These are phyloP conservation scores for Galaxias olidus DNA, from an alignment of 2,797 vertebrate species.

Conservation along the genomic window DNA sequence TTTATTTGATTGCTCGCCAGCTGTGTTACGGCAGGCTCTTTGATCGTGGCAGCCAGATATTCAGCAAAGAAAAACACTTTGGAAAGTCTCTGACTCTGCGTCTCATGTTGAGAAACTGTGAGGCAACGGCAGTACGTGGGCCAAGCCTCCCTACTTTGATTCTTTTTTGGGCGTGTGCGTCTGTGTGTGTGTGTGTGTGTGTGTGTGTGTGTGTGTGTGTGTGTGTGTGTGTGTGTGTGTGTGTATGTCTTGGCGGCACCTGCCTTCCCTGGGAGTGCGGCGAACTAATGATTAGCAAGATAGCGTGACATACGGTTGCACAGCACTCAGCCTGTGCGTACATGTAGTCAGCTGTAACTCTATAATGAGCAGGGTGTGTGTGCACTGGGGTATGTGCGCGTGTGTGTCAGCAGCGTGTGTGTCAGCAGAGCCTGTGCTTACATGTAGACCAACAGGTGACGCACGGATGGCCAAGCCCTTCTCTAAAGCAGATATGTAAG, in stretches of 20 bases:
- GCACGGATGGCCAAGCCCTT: constrained; percentile 43
- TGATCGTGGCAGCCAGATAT: constrained; percentile 38
- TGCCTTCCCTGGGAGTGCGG: neutral
- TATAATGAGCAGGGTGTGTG: constrained; percentile 24
- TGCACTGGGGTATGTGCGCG: constrained; percentile 28
- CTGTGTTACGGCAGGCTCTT: constrained; percentile 38
- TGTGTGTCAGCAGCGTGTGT: constrained; percentile 31
- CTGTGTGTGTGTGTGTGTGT: too few relatives aligned
- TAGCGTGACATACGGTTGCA: constrained; percentile 4
- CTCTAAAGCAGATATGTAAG: constrained; percentile 30
- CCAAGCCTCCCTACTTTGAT: constrained; percentile 16
- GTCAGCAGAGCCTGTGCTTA: constrained; percentile 45
- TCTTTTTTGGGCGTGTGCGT: constrained; percentile 4
- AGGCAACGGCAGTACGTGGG: constrained; percentile 7
- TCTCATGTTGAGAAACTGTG: constrained; percentile 16
- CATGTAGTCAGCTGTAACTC: constrained; percentile 35
- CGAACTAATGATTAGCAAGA: constrained; percentile 24
- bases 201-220: too few relatives aligned
- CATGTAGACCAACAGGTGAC: constrained; percentile 54
- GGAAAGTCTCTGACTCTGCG: constrained; percentile 20
- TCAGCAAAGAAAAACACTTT: constrained; percentile 30
- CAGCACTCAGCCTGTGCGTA: neutral
- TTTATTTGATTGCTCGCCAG: constrained; percentile 38
- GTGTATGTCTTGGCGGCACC: constrained; percentile 11
- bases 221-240: too few relatives aligned